Percentiles rank a stretch among this genome's conserved stretches.
Conservation (phyloP, 2,113 vertebrate species). For the Sorex fumeus region DNA sequence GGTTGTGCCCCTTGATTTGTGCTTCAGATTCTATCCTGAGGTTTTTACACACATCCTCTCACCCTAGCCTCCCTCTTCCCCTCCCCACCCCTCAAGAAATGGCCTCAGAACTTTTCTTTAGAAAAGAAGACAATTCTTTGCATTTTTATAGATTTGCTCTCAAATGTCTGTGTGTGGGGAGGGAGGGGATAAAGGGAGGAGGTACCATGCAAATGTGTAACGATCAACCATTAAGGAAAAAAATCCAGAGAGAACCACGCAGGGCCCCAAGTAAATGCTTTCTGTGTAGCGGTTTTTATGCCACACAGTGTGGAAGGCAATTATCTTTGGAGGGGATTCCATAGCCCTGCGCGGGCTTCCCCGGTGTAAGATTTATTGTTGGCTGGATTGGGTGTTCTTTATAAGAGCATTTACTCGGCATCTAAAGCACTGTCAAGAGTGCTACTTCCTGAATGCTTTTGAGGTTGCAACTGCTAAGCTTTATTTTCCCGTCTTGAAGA, state of each 20-base stretch:
- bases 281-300: background rate
- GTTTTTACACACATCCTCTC: background rate
- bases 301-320: slow-evolving; percentile 65
- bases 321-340: slow-evolving; percentile 81
- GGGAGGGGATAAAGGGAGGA: too few species aligned
- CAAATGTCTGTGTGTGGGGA: background rate
- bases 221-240: background rate
- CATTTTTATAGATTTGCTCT: background rate
- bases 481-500: slow-evolving; percentile 69
- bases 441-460: slow-evolving; percentile 74
- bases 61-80: background rate
- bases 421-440: slow-evolving; percentile 73
- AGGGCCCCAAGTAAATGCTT: slow-evolving; percentile 49
- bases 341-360: slow-evolving; percentile 60
- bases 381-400: slow-evolving; percentile 76
- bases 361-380: slow-evolving; percentile 70
- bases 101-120: background rate
- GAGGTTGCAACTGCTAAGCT: slow-evolving; percentile 76
- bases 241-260: background rate
- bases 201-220: background rate
- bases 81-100: background rate
- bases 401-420: slow-evolving; percentile 75
- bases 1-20: background rate
- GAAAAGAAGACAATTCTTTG: slow-evolving; percentile 16
- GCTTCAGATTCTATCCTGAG: background rate